Percentiles rank a stretch among this genome's conserved stretches.
Evolutionary conservation across 2,888 invertebrate genomes (phyloP).

Genomic region (Acanthosepion pharaonis): DNA sequence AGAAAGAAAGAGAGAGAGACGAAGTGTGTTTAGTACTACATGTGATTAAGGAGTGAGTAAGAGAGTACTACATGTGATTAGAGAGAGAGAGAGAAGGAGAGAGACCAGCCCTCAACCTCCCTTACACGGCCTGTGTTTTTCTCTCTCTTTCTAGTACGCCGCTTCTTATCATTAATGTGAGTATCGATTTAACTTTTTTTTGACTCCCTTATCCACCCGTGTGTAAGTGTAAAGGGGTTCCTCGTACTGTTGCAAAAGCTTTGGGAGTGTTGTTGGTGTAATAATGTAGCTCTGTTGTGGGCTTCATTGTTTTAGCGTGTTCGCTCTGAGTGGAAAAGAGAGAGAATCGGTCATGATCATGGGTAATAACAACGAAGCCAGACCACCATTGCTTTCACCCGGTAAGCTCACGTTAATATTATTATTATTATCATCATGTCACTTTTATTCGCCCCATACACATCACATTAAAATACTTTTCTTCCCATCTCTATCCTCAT

Average conservation of each 20-base stretch:
- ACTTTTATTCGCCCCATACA: not conserved
- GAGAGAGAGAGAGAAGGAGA: not conserved
- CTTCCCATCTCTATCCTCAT: too few relatives aligned
- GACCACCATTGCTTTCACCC: not conserved
- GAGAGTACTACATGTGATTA: not conserved
- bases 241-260: not conserved
- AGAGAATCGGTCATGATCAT: not conserved
- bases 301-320: not conserved
- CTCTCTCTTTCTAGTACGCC: not conserved
- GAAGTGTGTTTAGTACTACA: not conserved
- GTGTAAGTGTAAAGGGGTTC: not conserved
- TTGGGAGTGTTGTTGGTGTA: not conserved
- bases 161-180: constrained; percentile 12
- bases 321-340: not conserved
- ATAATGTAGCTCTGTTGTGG: not conserved
- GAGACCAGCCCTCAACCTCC: not conserved
- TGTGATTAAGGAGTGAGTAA: not conserved
- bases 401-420: not conserved
- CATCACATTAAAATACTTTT: not conserved
- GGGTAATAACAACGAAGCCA: not conserved
- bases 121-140: not conserved
- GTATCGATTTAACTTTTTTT: constrained; percentile 24
- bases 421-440: not conserved
- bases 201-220: not conserved
- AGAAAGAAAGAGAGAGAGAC: not conserved